Conservation (phyloP, 2,797 vertebrate genomes). For the Takifugu ocellatus region DNA sequence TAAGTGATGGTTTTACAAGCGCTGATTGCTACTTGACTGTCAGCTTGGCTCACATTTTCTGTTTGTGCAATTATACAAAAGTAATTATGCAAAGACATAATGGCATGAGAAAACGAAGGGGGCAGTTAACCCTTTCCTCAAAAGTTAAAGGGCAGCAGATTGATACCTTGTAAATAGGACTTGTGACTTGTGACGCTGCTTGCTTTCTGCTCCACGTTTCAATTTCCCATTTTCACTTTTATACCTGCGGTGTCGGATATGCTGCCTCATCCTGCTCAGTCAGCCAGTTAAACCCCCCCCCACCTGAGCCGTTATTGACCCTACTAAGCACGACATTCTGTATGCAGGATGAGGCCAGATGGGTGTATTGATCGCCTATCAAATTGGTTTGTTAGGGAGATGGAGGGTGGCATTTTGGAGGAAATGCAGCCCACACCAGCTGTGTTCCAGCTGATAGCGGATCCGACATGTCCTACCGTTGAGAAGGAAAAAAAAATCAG, state of each 20-base stretch:
- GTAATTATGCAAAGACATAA: slow-evolving; percentile 44
- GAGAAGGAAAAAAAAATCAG: slow-evolving; percentile 31
- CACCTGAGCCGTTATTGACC: slow-evolving; percentile 46
- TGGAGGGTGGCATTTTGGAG: slow-evolving; percentile 40
- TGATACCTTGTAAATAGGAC: neutral
- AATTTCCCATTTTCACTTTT: slow-evolving; percentile 19
- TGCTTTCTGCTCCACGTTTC: too few relatives aligned
- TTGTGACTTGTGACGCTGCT: too few relatives aligned
- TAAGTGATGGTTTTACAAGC: slow-evolving; percentile 26
- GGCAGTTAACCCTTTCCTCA: slow-evolving; percentile 21
- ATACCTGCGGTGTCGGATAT: slow-evolving; percentile 25
- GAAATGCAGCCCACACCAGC: slow-evolving; percentile 37
- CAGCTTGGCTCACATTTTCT: slow-evolving; percentile 11
- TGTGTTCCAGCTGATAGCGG: slow-evolving; percentile 48
- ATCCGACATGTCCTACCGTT: slow-evolving; percentile 32
- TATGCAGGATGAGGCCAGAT: slow-evolving; percentile 34
- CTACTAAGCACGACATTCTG: slow-evolving; percentile 20
- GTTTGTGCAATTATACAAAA: slow-evolving; percentile 44
- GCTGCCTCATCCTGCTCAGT: slow-evolving; percentile 43
- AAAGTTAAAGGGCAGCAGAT: neutral
- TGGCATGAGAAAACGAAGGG: slow-evolving; percentile 22
- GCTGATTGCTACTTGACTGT: slow-evolving; percentile 27
- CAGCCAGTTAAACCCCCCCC: slow-evolving; percentile 49
- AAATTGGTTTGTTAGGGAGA: slow-evolving; percentile 53
- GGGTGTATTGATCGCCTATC: slow-evolving; percentile 60